Conservation (phyloP, 92 coral and sea anemone genomes). For the Porites divaricata region DNA sequence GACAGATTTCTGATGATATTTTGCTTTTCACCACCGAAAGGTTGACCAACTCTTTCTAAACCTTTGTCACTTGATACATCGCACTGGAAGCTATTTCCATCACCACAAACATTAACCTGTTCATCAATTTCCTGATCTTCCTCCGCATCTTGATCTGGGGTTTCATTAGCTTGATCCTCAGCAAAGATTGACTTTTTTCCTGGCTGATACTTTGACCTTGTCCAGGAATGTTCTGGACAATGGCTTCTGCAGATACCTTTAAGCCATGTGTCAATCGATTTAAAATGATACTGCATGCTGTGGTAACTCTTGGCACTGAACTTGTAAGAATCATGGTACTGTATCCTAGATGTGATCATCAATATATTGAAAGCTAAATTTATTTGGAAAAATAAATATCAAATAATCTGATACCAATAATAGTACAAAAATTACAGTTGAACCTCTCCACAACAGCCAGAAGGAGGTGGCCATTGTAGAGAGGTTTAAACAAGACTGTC, state of each 20-base stretch:
- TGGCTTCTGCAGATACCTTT: constrained; percentile 92
- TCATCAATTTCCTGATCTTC: constrained; percentile 62
- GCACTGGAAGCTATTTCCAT: not conserved
- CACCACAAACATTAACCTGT: constrained; percentile 2
- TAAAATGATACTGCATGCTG: constrained; percentile 91
- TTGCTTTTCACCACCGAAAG: not conserved
- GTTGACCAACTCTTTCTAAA: not conserved
- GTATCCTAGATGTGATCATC: constrained; percentile 61
- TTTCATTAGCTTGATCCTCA: constrained; percentile 55
- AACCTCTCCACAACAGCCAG: no score
- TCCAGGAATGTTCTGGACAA: constrained; percentile 89
- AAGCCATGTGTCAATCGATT: constrained; percentile 95
- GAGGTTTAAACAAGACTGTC: no score
- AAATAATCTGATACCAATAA: no score
- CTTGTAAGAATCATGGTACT: constrained; percentile 89
- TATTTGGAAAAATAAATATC: no score
- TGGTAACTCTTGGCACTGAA: constrained; percentile 95
- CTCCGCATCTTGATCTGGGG: constrained; percentile 65
- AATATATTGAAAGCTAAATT: not conserved
- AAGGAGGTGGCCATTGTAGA: no score
- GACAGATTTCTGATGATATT: not conserved
- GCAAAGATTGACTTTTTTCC: constrained; percentile 92
- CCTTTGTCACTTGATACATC: not conserved
- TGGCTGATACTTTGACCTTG: constrained; percentile 72
- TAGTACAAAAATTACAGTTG: no score